phyloP scores from a whole-genome alignment of 53 echinoderm and acorn worm species.

The Crossaster papposus region DNA sequence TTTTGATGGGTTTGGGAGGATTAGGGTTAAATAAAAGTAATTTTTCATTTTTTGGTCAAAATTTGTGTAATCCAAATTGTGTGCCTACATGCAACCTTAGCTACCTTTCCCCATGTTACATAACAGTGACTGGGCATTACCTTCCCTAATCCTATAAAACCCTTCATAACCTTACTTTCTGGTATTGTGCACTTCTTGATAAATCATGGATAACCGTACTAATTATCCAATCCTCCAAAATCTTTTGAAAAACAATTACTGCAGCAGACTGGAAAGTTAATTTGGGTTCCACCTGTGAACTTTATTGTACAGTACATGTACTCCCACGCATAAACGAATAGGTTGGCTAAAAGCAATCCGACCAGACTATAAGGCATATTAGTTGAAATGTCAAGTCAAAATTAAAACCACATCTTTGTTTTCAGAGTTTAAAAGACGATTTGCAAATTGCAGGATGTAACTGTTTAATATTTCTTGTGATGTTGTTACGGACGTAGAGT shows the following conservation, averaged over 20 bases:
- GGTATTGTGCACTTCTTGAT: too few relatives aligned
- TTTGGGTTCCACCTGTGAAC: not conserved
- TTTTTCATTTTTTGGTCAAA: too few relatives aligned
- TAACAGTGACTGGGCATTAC: too few relatives aligned
- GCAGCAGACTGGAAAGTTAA: not conserved
- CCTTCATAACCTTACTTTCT: too few relatives aligned
- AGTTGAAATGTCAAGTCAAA: not conserved
- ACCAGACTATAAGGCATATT: not conserved
- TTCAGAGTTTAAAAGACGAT: not conserved
- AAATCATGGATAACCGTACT: too few relatives aligned
- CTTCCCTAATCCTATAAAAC: too few relatives aligned
- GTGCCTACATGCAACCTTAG: not conserved
- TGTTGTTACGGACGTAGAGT: not conserved
- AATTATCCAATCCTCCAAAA: too few relatives aligned
- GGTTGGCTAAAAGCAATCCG: too few relatives aligned
- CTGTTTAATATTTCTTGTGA: not conserved
- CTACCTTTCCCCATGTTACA: not conserved
- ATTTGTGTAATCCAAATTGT: not conserved
- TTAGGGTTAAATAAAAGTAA: too few relatives aligned
- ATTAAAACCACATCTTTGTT: not conserved
- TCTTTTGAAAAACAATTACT: not conserved
- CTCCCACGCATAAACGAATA: not conserved
- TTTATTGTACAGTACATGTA: not conserved
- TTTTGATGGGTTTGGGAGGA: too few relatives aligned
- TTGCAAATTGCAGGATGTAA: not conserved